Evolutionary conservation across 1,140 invertebrate genomes (phyloP), one percentile per base, ranked within the genome.

Genomic region (Centruroides vittatus): DNA sequence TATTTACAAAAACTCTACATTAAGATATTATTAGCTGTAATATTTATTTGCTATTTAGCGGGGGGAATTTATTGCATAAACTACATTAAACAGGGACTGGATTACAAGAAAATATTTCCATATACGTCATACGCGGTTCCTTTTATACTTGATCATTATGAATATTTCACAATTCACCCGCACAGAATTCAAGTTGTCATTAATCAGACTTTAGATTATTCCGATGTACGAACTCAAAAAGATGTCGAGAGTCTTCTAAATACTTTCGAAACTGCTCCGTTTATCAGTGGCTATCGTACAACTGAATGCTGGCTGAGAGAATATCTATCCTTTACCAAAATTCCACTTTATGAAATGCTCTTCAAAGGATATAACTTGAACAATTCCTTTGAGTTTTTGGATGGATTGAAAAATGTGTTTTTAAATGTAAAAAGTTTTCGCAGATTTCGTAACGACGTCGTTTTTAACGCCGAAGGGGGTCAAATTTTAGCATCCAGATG

Each of bases 301-400:
- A 89, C 89, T 0, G 89, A 93, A 72, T 93, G 89, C 3, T 96
- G 92, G 92, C 70, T 96, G 3, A 76, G 89, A 57, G 84, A 83
- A 49, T 95, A 92, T 69, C 74, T 89, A 0, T 81, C 81, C 35
- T 93, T 90, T 68, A 78, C 86, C 0, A 81, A 82, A 10, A 75
- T 81, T 62, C 87, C 86, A 68, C 78, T 83, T 62, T 84, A 86
- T 35, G 84, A 83, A 69, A 72, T 64, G 3, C 61, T 64, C 23
- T 57, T 66, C 0, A 72, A 86, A 4, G 86, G 88, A 66, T 77
- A 83, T 1, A 83, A 85, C 3, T 83, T 92, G 34, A 80, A 82
- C 12, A 81, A 78, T n/a, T 85, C 88, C 75, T 72, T 78, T 51
- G 76, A 76, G 12, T 94, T 93, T 70, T 82, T 89, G 36, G 76